Conservation (phyloP, 1,140 invertebrate species). For the Lepidurus packardi region DNA sequence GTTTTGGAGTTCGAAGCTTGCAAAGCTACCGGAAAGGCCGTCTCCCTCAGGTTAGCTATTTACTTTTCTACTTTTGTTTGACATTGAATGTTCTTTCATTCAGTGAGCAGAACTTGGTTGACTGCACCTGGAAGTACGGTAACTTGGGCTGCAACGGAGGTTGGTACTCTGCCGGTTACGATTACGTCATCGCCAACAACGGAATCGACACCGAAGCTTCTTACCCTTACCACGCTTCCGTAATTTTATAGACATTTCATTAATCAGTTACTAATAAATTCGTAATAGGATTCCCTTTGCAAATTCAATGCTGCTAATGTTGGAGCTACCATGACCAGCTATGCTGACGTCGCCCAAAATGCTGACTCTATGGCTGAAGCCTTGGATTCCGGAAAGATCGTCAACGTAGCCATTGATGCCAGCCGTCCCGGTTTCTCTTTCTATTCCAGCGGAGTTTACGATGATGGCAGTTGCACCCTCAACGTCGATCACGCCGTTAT, state of each 20-base stretch:
- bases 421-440: conserved; percentile 35
- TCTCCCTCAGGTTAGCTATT: background rate
- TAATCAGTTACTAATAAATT: background rate
- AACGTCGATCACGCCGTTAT: conserved; percentile 49
- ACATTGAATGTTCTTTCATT: background rate
- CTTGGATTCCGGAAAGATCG: conserved; percentile 49
- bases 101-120: conserved; percentile 33
- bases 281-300: conserved; percentile 9
- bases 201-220: background rate
- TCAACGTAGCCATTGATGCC: conserved; percentile 51
- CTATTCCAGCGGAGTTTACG: conserved; percentile 22
- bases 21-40: conserved; percentile 36
- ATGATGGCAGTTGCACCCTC: background rate
- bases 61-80: background rate
- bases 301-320: background rate
- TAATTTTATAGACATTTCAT: conserved; percentile 13
- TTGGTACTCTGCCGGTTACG: conserved; percentile 25
- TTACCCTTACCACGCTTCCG: conserved; percentile 28
- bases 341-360: background rate
- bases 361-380: conserved; percentile 45
- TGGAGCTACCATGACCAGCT: background rate
- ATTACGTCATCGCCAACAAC: conserved; percentile 15
- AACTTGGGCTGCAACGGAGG: conserved; percentile 31
- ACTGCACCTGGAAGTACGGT: conserved; percentile 41
- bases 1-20: conserved; percentile 37